phyloP scores from a whole-genome alignment of 2,113 vertebrate genomes.

The Scartelaos histophorus region DNA sequence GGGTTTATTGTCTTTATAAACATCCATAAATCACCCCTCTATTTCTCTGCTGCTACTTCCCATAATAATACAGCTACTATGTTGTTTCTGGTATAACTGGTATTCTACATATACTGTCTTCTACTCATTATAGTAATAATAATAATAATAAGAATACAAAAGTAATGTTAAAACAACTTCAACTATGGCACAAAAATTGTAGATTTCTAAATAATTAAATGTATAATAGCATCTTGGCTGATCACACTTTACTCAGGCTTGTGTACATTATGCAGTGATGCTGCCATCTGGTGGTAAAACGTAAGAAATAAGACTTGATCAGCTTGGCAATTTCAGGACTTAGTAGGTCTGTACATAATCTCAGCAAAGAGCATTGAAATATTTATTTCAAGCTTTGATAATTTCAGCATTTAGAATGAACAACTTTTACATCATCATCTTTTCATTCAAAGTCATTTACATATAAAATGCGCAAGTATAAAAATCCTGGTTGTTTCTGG shows the following conservation, averaged over 20 bases:
- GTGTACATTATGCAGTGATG: constrained; percentile 20
- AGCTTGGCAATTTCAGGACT: neutral
- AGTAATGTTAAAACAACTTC: neutral
- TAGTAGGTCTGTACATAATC: neutral
- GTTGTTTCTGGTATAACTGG: neutral
- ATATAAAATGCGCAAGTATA: constrained; percentile 54
- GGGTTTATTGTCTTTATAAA: neutral
- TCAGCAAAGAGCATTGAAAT: constrained; percentile 41
- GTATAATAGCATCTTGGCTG: neutral
- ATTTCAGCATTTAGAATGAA: constrained; percentile 34
- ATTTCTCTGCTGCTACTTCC: neutral
- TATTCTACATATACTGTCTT: neutral
- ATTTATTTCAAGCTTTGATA: constrained; percentile 66
- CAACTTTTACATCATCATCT: constrained; percentile 3
- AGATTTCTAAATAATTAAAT: neutral
- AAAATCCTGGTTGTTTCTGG: constrained; percentile 33
- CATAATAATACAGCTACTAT: neutral
- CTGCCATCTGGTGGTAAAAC: constrained; percentile 59
- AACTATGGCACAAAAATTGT: neutral
- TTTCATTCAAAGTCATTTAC: constrained; percentile 37
- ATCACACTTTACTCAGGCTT: neutral
- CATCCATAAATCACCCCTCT: neutral
- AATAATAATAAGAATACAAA: no score
- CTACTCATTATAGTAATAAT: neutral
- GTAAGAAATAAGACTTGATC: neutral